Evolutionary conservation across 2,113 vertebrate genomes (phyloP), one percentile per base, ranked within the genome.

Genomic region (Chinchilla lanigera): DNA sequence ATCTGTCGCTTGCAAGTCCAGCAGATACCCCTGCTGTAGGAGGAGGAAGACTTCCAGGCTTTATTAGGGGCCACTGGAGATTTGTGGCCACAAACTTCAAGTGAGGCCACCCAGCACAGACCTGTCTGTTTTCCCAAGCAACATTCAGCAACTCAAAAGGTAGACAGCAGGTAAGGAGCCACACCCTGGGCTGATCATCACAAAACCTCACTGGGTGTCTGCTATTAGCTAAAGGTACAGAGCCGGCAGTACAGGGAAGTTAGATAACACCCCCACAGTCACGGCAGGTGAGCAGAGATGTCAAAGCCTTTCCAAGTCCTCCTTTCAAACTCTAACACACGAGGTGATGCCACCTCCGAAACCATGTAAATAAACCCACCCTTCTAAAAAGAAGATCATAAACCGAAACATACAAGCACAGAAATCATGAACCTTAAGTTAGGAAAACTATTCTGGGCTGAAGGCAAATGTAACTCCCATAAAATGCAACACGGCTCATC

Each of bases 401-500:
- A 69, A 52, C 22, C 38, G 67, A 67, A 50, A 52, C 12, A 33
- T 9, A 26, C 9, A 35, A 41, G 80, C 20, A 83, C 5, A 84
- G 3, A 22, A 33, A 17, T 60, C 20, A 28, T 13, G 1, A 60
- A 65, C 16, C 6, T 28, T 78, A 4, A 78, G 56, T 30, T n/a
- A 47, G 41, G 35, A 86, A 28, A 0, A 33, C 13, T 38, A 28
- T 7, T 71, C 33, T 7, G 52, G 58, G 47, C 38, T 6, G 4
- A 1, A 0, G 17, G 65, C 20, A 52, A 85, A 80, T 33, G 33
- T 1, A 2, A 14, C 22, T 4, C 84, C 38, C 65, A 1, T 1
- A 10, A 7, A 71, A 83, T 11, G 1, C 0, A 5, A 10, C 1
- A 16, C 0, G 0, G 38, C 6, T 3, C 63, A 17, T 17, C 38